Base-by-base conservation (phyloP, 2,113 vertebrate genomes). In the Struthio camelus region DNA sequence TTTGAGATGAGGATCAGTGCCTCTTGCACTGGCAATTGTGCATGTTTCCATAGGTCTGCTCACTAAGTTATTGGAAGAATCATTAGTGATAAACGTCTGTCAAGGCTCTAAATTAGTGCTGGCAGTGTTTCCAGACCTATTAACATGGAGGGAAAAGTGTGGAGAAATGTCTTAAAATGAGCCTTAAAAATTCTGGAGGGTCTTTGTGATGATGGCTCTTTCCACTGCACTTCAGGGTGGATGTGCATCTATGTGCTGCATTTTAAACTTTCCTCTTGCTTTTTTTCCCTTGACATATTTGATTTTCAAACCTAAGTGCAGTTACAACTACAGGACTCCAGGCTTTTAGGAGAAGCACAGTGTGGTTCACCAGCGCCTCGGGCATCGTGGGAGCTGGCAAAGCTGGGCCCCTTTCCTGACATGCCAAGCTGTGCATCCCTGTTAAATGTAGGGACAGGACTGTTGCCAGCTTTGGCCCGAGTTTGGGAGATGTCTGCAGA, bases 161-260 rank as follows among this genome's bases (percentile, higher is more conserved):
- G 58, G 42, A 71, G 28, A 44, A 80, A 4, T 38, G 5, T 51
- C 73, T 73, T 61, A 2, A 51, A 66, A 77, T 51, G 69, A 76
- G 9, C 11, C 48, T 93, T 66, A n/a, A 75, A 90, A 80, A 70
- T 40, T 80, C 23, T 53, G 1, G 38, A 66, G 12, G 5, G 3
- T 51, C 20, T 51, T 71, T 24, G 32, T 25, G 32, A 32, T 59
- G 56, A 32, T 59, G 30, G 30, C 48, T 77, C 8, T 42, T 91
- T 61, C 44, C 87, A 48, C 48, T 80, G 30, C 3, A 6, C 71
- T 80, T 82, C 38, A 85, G 7, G 7, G 14, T 44, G 48, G 13
- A 30, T 6, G 4, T 14, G 4, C 10, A 7, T 11, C 2, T 4
- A 3, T 0, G 1, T n/a, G 5, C 40, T 90, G 62, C 32, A 30